Evolutionary conservation across 2,113 vertebrate species (phyloP).

Genomic region (Tachysurus vachellii): DNA sequence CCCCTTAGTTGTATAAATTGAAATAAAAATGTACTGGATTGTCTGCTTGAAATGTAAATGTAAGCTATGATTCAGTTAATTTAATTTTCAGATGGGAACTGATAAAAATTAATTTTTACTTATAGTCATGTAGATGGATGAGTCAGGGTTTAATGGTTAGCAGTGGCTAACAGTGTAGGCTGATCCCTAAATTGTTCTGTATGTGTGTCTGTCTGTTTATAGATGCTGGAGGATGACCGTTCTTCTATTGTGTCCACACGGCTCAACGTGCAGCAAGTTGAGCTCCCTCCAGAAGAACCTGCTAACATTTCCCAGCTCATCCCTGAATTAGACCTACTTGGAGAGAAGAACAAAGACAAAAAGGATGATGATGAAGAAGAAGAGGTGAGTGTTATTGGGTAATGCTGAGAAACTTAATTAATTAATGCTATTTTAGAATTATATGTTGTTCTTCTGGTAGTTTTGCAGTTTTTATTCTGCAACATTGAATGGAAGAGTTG

Average conservation of each 20-base stretch:
- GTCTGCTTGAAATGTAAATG: no score
- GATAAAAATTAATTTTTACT: not conserved
- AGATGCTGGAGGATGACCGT: conserved; percentile 61
- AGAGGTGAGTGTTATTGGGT: conserved; percentile 68
- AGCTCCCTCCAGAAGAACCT: conserved; percentile 90
- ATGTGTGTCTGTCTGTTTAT: not conserved
- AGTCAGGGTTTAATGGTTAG: not conserved
- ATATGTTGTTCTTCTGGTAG: not conserved
- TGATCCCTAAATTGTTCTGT: not conserved
- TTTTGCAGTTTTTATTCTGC: conserved; percentile 8
- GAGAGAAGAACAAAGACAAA: conserved; percentile 85
- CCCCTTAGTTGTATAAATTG: no score
- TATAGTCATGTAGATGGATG: not conserved
- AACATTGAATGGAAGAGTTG: not conserved
- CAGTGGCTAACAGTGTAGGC: not conserved
- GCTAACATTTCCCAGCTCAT: conserved; percentile 88
- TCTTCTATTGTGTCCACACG: conserved; percentile 71
- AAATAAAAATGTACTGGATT: no score
- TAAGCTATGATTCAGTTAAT: not conserved
- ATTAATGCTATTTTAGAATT: no score
- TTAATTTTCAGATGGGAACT: not conserved
- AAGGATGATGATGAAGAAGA: conserved; percentile 92
- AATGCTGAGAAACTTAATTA: not conserved
- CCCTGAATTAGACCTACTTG: conserved; percentile 89
- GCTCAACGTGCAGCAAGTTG: conserved; percentile 88